Conservation (phyloP, 2,888 invertebrate genomes). For the Gryllus longicercus region DNA sequence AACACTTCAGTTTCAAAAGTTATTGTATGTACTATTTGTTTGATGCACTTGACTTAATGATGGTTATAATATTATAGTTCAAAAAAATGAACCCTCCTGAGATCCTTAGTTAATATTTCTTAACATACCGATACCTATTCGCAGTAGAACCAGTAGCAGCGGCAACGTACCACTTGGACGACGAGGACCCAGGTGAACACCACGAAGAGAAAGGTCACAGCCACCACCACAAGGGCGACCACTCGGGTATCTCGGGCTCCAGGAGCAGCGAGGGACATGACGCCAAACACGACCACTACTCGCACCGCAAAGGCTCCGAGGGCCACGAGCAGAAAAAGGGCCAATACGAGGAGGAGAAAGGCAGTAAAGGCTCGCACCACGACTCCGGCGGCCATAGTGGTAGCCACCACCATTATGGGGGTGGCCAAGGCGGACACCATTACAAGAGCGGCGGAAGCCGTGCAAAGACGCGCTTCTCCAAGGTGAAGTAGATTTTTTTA, state of each 20-base stretch:
- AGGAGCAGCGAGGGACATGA: not conserved
- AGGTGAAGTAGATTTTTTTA: constrained; percentile 24
- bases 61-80: too few species aligned
- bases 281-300: not conserved
- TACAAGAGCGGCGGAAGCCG: constrained; percentile 27
- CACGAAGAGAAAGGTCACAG: not conserved
- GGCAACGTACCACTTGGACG: too few species aligned
- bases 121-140: too few species aligned
- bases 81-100: too few species aligned
- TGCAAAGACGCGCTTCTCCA: constrained; percentile 30
- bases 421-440: constrained; percentile 20
- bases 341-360: constrained; percentile 31
- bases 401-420: constrained; percentile 24
- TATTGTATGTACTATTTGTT: too few species aligned
- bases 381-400: constrained; percentile 26
- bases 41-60: too few species aligned
- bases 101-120: too few species aligned
- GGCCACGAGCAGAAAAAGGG: constrained; percentile 30
- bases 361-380: constrained; percentile 26
- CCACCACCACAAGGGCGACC: not conserved
- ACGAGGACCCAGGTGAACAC: too few species aligned
- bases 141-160: too few species aligned
- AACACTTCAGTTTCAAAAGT: too few species aligned
- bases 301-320: constrained; percentile 28
- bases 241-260: not conserved